Conservation (phyloP, 2,888 invertebrate species). For the Oxyteleia sp. region DNA sequence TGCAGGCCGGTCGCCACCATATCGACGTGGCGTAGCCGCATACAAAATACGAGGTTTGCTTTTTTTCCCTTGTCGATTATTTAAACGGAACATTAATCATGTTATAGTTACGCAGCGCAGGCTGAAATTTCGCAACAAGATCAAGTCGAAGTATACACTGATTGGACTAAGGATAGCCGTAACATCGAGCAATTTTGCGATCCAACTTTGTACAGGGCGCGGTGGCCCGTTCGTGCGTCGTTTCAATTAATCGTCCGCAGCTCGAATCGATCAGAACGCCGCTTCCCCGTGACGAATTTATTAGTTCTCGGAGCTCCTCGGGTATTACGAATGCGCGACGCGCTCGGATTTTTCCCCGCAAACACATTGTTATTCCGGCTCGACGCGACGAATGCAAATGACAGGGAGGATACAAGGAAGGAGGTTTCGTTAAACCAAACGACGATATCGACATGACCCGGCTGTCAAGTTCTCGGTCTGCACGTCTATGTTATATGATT, state of each 20-base stretch:
- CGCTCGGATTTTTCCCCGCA: constrained; percentile 16
- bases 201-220: constrained; percentile 5
- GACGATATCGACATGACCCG: constrained; percentile 53
- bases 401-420: neutral
- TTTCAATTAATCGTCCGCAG: constrained; percentile 23
- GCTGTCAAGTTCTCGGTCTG: constrained; percentile 58
- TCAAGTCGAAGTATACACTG: constrained; percentile 56
- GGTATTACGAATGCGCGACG: constrained; percentile 11
- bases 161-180: constrained; percentile 38
- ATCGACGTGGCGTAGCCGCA: constrained; percentile 77
- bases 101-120: constrained; percentile 72
- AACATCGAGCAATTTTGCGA: constrained; percentile 24
- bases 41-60: constrained; percentile 81
- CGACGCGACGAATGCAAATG: too few relatives aligned
- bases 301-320: constrained; percentile 1
- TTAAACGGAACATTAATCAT: constrained; percentile 80
- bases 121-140: constrained; percentile 68
- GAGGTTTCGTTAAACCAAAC: constrained; percentile 2
- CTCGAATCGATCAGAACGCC: too few relatives aligned
- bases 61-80: constrained; percentile 77
- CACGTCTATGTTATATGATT: constrained; percentile 63
- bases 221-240: neutral
- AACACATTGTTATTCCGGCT: constrained; percentile 32
- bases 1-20: constrained; percentile 74
- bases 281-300: too few relatives aligned